A percentile compares a stretch with the other conserved stretches of the same genome.
These are phyloP conservation scores for Zaprionus ghesquierei DNA, from an alignment of 1,140 invertebrate species.

Conservation along the genomic window DNA sequence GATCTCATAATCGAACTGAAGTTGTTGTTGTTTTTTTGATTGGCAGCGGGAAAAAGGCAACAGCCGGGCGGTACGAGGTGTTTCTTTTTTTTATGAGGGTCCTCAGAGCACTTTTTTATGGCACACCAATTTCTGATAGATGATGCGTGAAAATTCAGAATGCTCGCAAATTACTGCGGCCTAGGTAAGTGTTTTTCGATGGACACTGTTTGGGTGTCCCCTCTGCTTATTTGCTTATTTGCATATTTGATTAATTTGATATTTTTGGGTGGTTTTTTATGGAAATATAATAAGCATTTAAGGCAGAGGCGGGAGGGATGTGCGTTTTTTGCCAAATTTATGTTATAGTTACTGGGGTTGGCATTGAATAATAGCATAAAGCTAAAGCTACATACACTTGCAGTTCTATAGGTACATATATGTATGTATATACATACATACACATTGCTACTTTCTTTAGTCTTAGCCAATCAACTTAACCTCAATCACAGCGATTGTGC, in stretches of 20 bases:
- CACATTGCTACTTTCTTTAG: neutral
- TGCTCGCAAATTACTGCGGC: constrained; percentile 22
- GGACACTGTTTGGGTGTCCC: neutral
- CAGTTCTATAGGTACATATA: neutral
- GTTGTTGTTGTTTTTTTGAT: constrained; percentile 49
- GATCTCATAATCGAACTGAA: constrained; percentile 69
- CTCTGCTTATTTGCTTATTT: constrained; percentile 69
- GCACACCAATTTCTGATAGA: constrained; percentile 73
- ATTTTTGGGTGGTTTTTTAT: constrained; percentile 73
- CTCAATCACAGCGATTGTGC: constrained; percentile 1
- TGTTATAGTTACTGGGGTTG: neutral
- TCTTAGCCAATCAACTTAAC: neutral
- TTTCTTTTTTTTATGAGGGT: constrained; percentile 36
- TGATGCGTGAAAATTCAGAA: constrained; percentile 63
- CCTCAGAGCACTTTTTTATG: constrained; percentile 64
- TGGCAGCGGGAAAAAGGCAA: constrained; percentile 30
- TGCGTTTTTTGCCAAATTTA: neutral
- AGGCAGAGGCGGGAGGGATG: constrained; percentile 33
- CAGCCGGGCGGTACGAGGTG: constrained; percentile 22
- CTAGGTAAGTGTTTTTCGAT: constrained; percentile 32
- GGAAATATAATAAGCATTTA: constrained; percentile 76
- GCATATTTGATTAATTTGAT: constrained; percentile 77
- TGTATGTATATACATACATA: neutral
- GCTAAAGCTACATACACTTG: neutral
- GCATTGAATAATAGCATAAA: neutral